Conservation (phyloP, 2,888 invertebrate genomes). For the Leistus spinibarbis region DNA sequence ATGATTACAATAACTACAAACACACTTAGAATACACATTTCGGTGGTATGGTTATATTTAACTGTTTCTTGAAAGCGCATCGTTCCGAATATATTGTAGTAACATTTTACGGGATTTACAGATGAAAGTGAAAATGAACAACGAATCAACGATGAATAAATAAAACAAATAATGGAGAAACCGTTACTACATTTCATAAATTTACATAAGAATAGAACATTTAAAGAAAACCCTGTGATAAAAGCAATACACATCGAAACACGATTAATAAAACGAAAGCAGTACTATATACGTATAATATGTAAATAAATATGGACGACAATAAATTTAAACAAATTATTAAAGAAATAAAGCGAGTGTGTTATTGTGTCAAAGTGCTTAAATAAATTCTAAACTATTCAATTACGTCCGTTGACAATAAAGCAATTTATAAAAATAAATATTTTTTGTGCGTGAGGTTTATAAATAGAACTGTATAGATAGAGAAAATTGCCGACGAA, state of each 20-base stretch:
- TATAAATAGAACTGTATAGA: not conserved
- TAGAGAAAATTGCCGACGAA: not conserved
- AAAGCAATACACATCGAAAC: slow-evolving; percentile 36
- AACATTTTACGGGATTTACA: not conserved
- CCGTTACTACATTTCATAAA: not conserved
- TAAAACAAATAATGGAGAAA: not conserved
- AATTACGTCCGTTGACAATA: slow-evolving; percentile 37
- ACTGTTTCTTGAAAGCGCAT: not conserved
- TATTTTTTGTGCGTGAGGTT: not conserved
- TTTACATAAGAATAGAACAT: not conserved
- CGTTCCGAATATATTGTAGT: not conserved
- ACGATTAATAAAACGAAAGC: not conserved
- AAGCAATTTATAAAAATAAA: slow-evolving; percentile 22
- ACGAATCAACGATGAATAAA: not conserved
- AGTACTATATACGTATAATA: too few species aligned
- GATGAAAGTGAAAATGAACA: not conserved
- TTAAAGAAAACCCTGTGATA: slow-evolving; percentile 31
- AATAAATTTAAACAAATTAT: slow-evolving; percentile 11
- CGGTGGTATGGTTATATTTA: not conserved
- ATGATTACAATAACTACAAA: not conserved
- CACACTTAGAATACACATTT: not conserved
- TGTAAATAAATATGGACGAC: slow-evolving; percentile 21
- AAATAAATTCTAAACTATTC: slow-evolving; percentile 24
- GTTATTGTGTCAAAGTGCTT: not conserved
- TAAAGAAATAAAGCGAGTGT: not conserved